A percentile compares a stretch with the other conserved stretches of the same genome.
phyloP scores from a whole-genome alignment of 2,797 vertebrate species.

The Semotilus atromaculatus region DNA sequence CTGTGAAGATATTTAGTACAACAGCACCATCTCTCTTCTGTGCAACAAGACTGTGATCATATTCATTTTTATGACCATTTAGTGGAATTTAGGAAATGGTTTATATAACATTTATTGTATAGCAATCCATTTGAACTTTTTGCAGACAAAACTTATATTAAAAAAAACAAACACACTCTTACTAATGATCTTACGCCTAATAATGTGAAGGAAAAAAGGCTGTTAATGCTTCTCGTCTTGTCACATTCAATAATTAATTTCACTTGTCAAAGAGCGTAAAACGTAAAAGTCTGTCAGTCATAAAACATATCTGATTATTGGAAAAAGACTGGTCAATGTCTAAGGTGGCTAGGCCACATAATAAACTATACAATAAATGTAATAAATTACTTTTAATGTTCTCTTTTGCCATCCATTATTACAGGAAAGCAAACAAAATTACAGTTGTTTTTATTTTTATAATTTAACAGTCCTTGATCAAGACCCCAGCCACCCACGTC shows the following conservation, averaged over 20 bases:
- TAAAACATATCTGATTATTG: background rate
- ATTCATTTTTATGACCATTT: background rate
- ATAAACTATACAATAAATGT: background rate
- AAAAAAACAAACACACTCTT: background rate
- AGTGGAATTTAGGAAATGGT: background rate
- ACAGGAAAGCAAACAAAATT: background rate
- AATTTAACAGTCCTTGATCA: background rate
- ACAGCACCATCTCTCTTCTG: background rate
- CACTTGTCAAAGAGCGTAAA: background rate
- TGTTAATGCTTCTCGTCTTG: background rate
- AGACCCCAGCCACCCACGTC: background rate
- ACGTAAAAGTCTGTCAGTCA: no score
- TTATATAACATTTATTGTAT: background rate
- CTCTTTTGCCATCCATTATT: background rate
- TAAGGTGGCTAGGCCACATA: background rate
- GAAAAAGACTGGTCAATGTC: background rate
- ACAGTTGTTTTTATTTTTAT: background rate
- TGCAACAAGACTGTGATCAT: background rate
- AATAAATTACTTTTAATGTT: background rate
- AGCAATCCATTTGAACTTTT: background rate
- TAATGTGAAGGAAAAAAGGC: background rate
- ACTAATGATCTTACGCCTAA: background rate
- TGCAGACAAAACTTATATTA: background rate
- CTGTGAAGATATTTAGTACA: background rate
- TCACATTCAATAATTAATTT: background rate